A percentile compares a stretch with the other conserved stretches of the same genome.
phyloP scores from a whole-genome alignment of 2,113 vertebrate species.

The Okapia johnstoni region DNA sequence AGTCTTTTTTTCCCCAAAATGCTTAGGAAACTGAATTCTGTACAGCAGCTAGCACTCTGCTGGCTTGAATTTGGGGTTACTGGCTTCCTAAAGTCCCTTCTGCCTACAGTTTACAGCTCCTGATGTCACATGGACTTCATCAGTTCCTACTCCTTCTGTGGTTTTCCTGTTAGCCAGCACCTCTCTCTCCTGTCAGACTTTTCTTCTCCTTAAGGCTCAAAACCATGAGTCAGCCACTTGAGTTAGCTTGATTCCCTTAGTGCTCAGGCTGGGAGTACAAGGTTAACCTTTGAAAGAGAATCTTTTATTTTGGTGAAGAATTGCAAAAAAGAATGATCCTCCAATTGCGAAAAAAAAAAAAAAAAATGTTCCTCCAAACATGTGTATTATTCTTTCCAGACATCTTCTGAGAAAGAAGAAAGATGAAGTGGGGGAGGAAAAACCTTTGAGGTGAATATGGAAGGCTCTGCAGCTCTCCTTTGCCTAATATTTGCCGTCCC shows the following conservation, averaged over 20 bases:
- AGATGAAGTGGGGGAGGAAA: not conserved
- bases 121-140: not conserved
- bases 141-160: rapidly evolving
- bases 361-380: not conserved
- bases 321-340: not conserved
- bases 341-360: not conserved
- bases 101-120: not conserved
- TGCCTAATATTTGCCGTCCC: not conserved
- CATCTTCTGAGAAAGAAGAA: not conserved
- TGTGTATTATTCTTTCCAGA: not conserved
- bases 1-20: not conserved
- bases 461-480: not conserved
- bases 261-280: not conserved
- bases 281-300: not conserved
- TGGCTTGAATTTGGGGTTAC: not conserved
- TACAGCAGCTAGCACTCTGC: not conserved
- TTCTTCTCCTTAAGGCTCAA: not conserved
- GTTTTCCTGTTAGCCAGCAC: not conserved
- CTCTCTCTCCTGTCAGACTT: not conserved
- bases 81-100: not conserved
- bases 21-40: not conserved
- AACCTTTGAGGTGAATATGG: not conserved
- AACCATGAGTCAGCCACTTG: not conserved
- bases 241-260: not conserved
- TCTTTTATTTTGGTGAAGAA: not conserved